Base-by-base conservation (phyloP, 2,888 invertebrate genomes). In the Theretra japonica region DNA sequence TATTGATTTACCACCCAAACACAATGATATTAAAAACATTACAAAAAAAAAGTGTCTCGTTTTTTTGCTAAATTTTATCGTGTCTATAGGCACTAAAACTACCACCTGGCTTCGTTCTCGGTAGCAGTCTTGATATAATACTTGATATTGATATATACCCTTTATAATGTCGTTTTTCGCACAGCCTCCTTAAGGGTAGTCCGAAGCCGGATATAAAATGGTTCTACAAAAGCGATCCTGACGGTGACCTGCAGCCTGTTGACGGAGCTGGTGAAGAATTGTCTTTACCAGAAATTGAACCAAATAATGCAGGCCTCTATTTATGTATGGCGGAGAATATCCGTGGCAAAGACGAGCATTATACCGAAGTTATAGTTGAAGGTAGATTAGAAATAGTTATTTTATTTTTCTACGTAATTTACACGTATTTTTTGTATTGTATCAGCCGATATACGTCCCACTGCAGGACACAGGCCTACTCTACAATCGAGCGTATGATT, bases 271-370 rank as follows among this genome's bases (percentile, higher is more conserved):
- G 71, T 30, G 69, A 75, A 57, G 56, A 68, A 4, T 56, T 77
- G 8, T 56, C 15, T 7, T 74, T 75, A 41, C 15, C 71, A 50
- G 41, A 73, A 1, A 71, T 72, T 0, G 58, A 28, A 2, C 73
- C 73, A n/a, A 33, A 48, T 11, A 23, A 72, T 21, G 69, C 75
- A 19, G 79, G 79, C 6, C 19, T 56, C 23, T 80, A 78, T 65
- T 68, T 60, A 50, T 73, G 73, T 62, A 23, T 48, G 7, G 74
- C 74, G 19, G 59, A 59, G 7, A 74, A 74, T 30, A 30, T 11
- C 21, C 11, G 33, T 15, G 73, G 73, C 23, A 21, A 23, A 7
- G 59, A 71, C 59, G 57, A 69, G 17, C 65, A 53, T 1, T 62
- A 56, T n/a, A 70, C 71, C 19, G 62, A 76, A 60, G 53, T 79